Evolutionary conservation across 2,113 vertebrate species (phyloP).

Genomic region (Myocastor coypus): DNA sequence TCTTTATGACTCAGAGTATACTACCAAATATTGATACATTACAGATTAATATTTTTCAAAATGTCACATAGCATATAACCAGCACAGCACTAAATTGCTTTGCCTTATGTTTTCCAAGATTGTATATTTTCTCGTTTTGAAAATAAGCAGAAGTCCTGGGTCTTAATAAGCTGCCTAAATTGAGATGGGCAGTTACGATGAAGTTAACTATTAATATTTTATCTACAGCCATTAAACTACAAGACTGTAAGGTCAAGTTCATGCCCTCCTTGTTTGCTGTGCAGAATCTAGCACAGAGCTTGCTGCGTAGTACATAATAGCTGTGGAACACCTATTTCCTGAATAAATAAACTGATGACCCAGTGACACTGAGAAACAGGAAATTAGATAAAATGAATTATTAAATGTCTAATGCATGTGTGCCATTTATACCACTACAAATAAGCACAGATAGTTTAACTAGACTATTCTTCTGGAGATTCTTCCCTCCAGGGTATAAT

Average conservation of each 20-base stretch:
- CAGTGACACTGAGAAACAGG: not conserved
- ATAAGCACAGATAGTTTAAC: not conserved
- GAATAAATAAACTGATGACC: constrained; percentile 14
- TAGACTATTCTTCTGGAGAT: not conserved
- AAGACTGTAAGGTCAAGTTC: not conserved
- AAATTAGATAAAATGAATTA: constrained; percentile 10
- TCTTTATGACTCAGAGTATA: not conserved
- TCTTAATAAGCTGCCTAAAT: constrained; percentile 22
- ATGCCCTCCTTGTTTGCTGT: not conserved
- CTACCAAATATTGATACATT: not conserved
- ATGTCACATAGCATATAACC: not conserved
- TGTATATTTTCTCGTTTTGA: constrained; percentile 24
- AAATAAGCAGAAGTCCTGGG: not conserved
- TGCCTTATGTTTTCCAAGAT: constrained; percentile 14
- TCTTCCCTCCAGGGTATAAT: not conserved
- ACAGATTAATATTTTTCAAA: constrained; percentile 28
- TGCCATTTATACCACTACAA: not conserved
- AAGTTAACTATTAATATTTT: constrained; percentile 6
- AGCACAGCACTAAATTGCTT: not conserved
- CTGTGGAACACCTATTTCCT: not conserved
- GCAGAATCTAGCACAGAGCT: not conserved
- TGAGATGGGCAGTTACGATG: not conserved
- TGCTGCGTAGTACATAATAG: rapidly evolving
- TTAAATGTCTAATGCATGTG: not conserved
- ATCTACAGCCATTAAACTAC: not conserved